Evolutionary conservation across 1,140 invertebrate species (phyloP).

Genomic region (Anadara kagoshimensis): DNA sequence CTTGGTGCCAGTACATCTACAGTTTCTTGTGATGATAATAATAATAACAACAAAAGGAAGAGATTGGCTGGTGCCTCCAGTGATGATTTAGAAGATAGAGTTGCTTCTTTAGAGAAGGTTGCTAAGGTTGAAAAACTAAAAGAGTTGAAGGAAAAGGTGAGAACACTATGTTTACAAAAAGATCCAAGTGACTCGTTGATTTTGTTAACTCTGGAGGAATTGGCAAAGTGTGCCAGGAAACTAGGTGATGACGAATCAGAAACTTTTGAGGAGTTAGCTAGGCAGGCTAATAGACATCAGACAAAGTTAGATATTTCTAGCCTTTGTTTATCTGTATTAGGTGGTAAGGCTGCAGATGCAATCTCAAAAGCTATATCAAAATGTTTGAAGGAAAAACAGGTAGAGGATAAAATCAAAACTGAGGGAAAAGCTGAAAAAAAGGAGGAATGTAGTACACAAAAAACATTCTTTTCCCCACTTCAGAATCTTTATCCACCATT

Average conservation of each 20-base stretch:
- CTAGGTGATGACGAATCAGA: slow-evolving; percentile 22
- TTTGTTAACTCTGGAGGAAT: slow-evolving; percentile 23
- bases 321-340: slow-evolving; percentile 27
- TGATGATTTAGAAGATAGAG: slow-evolving; percentile 10
- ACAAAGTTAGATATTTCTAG: slow-evolving; percentile 27
- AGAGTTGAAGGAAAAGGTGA: slow-evolving; percentile 35
- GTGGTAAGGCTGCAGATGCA: slow-evolving; percentile 13
- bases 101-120: slow-evolving; percentile 8
- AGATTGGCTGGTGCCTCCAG: no score
- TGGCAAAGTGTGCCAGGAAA: slow-evolving; percentile 16
- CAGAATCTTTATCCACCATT: slow-evolving; percentile 15
- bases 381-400: slow-evolving; percentile 11
- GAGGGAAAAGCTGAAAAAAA: neutral
- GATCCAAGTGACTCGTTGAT: slow-evolving; percentile 27
- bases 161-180: slow-evolving; percentile 22
- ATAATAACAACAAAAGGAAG: no score
- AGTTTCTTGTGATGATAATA: no score
- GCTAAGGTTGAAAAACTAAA: slow-evolving; percentile 5
- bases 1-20: no score
- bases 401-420: neutral
- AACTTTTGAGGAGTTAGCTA: slow-evolving; percentile 30
- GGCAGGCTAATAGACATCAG: slow-evolving; percentile 26
- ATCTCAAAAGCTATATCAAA: slow-evolving; percentile 28
- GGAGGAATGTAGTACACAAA: neutral
- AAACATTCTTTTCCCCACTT: neutral